A percentile compares a stretch with the other conserved stretches of the same genome.
phyloP scores from a whole-genome alignment of 2,888 invertebrate species.

The Agonopterix subpropinquella region DNA sequence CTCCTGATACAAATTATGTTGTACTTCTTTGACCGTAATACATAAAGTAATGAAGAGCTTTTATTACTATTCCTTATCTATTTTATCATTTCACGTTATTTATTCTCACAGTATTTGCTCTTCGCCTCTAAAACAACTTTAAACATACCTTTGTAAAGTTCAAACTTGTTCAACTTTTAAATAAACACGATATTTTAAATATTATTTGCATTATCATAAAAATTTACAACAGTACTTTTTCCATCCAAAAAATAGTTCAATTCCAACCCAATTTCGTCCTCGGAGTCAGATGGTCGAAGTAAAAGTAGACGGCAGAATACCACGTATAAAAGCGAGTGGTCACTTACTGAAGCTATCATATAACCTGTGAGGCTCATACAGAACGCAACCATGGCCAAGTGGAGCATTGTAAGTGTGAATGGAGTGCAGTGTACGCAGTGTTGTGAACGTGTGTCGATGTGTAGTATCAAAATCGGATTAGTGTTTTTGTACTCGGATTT shows the following conservation, averaged over 20 bases:
- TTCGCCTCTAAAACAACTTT: no score
- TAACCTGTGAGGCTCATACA: conserved; percentile 42
- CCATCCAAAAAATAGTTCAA: conserved; percentile 35
- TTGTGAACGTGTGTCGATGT: conserved; percentile 14
- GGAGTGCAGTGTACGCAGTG: conserved; percentile 61
- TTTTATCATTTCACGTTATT: no score
- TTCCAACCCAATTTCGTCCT: conserved; percentile 36
- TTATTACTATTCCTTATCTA: no score
- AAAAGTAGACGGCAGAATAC: conserved; percentile 63
- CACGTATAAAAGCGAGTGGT: conserved; percentile 56
- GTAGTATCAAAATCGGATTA: conserved; percentile 7
- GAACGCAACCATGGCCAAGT: conserved; percentile 61
- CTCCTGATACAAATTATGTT: no score
- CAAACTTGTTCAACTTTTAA: no score
- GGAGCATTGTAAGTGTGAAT: conserved; percentile 61
- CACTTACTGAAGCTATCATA: conserved; percentile 44
- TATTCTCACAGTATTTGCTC: no score
- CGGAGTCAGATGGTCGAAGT: conserved; percentile 48
- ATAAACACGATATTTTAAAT: no score
- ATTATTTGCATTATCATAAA: no score
- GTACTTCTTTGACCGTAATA: no score
- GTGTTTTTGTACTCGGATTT: conserved; percentile 1
- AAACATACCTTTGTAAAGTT: no score
- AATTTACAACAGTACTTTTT: no score
- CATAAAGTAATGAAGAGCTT: no score